Base-by-base conservation (phyloP, 2,113 vertebrate genomes). In the Pygoscelis adeliae region DNA sequence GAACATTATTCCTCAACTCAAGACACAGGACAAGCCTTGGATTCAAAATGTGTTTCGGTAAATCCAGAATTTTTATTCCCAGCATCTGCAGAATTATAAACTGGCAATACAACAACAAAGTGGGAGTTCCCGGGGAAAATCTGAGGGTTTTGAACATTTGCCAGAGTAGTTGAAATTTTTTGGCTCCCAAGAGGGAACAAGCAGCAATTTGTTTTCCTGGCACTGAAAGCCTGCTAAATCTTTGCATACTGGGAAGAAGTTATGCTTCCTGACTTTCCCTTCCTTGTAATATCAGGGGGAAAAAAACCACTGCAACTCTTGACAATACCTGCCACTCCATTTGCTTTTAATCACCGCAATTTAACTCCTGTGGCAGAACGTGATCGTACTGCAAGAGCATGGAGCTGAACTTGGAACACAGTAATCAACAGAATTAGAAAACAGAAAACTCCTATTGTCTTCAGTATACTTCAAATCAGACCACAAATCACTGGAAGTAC, bases 151-250 rank as follows among this genome's bases (percentile, higher is more conserved):
- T 96, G 94, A 93, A 82, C 1, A 2, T 58, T 73, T 90, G 93
- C 93, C 96, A 96, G 32, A 89, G 73, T 50, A 89, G 73, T 5
- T 94, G 81, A 89, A 94, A 73, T 93, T 87, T 95, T 94, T 84
- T 96, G 62, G 87, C 91, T 97, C 93, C 71, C 82, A 61, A 58
- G 63, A 91, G 50, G 71, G 66, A 97, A 88, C 84, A 95, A 80
- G 89, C 53, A 91, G 62, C 78, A 96, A 93, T 96, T 94, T 87
- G 71, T 93, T 96, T 84, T 92, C 85, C 82, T 96, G 93, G 89
- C 89, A 96, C 71, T 2, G 6, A 83, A 94, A 73, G 52, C 19
- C 62, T 74, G 34, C 36, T 94, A 74, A 72, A 76, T 72, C 91
- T 81, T 82, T 87, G 61, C 77, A 76, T 25, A 66, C 23, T 89